Conservation (phyloP, 2,888 invertebrate genomes). For the Coleophora deauratella region DNA sequence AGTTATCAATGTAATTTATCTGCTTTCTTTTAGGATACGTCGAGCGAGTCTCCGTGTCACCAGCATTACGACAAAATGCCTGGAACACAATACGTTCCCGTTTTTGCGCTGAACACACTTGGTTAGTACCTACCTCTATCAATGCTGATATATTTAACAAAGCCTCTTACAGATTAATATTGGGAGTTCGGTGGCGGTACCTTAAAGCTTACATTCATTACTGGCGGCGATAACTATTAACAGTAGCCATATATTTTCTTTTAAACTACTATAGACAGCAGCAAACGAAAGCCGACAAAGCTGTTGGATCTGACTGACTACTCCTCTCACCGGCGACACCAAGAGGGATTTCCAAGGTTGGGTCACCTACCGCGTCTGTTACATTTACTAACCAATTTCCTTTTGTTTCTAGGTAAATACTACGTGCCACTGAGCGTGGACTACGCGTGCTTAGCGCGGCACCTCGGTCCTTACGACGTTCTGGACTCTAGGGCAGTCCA, state of each 20-base stretch:
- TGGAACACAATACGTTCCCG: conserved; percentile 78
- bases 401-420: conserved; percentile 51
- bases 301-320: too few species aligned
- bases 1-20: too few species aligned
- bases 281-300: too few species aligned
- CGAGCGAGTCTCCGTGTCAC: conserved; percentile 53
- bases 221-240: not conserved
- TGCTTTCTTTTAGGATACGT: conserved; percentile 48
- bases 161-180: too few species aligned
- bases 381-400: too few species aligned
- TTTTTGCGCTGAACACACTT: conserved; percentile 92
- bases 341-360: too few species aligned
- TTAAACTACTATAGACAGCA: not conserved
- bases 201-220: not conserved
- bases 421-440: conserved; percentile 91
- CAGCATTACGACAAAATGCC: conserved; percentile 49
- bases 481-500: conserved; percentile 70
- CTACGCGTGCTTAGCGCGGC: conserved; percentile 80
- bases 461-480: conserved; percentile 76
- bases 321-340: too few species aligned
- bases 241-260: too few species aligned
- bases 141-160: too few species aligned
- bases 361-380: too few species aligned
- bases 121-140: conserved; percentile 75
- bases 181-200: too few species aligned